Percentiles rank a stretch among this genome's conserved stretches.
phyloP scores from a whole-genome alignment of 2,797 vertebrate genomes.

The Carcharodon carcharias region DNA sequence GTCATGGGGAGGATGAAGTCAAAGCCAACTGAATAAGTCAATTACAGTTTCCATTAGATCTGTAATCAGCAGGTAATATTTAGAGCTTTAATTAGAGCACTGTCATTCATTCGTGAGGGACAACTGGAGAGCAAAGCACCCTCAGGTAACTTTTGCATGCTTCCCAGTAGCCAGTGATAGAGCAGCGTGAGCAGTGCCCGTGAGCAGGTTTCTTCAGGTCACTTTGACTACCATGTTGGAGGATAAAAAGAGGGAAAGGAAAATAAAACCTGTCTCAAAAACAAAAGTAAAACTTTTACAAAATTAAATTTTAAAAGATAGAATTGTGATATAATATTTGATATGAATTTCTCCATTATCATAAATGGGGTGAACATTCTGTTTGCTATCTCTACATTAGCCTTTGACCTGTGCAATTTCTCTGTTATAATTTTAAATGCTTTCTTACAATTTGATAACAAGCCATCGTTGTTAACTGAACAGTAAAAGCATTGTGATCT shows the following conservation, averaged over 20 bases:
- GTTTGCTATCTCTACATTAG: not conserved
- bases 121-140: not conserved
- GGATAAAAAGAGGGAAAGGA: no score
- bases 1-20: not conserved
- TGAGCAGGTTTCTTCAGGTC: not conserved
- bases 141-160: not conserved
- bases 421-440: not conserved
- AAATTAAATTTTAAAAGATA: not conserved
- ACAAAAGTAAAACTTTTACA: not conserved
- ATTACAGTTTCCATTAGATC: not conserved
- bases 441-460: not conserved
- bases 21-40: not conserved
- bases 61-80: not conserved
- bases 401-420: not conserved
- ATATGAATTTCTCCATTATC: not conserved
- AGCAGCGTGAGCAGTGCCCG: not conserved
- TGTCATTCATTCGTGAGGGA: not conserved
- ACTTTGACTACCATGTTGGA: not conserved
- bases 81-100: not conserved
- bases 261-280: not conserved
- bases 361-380: not conserved
- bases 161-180: not conserved
- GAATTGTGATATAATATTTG: not conserved
- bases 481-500: not conserved
- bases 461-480: not conserved